Conservation (phyloP, 2,797 vertebrate genomes). For the Sebastes hopkinsi region DNA sequence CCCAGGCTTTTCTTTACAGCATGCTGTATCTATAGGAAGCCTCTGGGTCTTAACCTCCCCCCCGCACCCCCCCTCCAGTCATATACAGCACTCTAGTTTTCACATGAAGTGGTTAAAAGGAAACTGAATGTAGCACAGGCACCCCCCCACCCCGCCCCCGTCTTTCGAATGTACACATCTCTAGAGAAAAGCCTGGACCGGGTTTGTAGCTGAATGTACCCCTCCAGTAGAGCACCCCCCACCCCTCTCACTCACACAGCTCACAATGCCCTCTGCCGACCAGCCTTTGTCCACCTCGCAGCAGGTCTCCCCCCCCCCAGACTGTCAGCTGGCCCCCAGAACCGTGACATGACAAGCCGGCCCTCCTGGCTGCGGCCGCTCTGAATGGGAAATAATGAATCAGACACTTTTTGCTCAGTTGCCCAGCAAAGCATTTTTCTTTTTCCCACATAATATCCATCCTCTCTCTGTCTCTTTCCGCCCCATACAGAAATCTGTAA, state of each 20-base stretch:
- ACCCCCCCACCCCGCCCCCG: not conserved
- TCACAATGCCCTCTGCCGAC: conserved; percentile 55
- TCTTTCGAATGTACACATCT: conserved; percentile 57
- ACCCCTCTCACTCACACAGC: not conserved
- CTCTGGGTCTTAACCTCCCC: conserved; percentile 2
- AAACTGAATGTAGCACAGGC: conserved; percentile 48
- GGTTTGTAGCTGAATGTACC: conserved; percentile 64
- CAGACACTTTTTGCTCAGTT: conserved; percentile 78
- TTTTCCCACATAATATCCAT: conserved; percentile 72
- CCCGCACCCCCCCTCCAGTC: not conserved
- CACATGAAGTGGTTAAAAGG: conserved; percentile 22
- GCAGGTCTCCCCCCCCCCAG: conserved; percentile 8
- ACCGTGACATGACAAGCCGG: conserved; percentile 27
- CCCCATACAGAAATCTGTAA: conserved; percentile 69
- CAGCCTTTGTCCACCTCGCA: conserved; percentile 24
- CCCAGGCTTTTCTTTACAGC: conserved; percentile 11
- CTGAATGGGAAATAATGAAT: conserved; percentile 75
- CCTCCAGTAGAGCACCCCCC: conserved; percentile 24
- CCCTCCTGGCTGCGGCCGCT: conserved; percentile 34
- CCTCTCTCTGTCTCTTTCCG: conserved; percentile 63
- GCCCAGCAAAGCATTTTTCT: conserved; percentile 80
- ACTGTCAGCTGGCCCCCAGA: conserved; percentile 44
- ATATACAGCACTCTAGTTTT: conserved; percentile 27
- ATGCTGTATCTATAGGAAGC: conserved; percentile 38
- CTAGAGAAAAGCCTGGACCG: conserved; percentile 59